phyloP scores from a whole-genome alignment of 1,140 invertebrate genomes.

The Goniozus legneri region DNA sequence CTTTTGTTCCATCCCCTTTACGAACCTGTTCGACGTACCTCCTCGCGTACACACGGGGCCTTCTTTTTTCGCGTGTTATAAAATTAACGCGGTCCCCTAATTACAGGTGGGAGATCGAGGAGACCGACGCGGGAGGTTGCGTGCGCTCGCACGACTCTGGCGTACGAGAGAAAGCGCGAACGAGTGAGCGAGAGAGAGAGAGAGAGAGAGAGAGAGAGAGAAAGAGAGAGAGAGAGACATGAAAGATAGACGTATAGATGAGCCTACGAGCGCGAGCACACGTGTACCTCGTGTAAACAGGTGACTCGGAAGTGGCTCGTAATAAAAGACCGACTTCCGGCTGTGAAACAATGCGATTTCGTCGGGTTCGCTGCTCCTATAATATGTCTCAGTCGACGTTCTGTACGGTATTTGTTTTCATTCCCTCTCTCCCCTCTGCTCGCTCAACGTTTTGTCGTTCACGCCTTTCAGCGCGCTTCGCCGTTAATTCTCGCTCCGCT shows the following conservation, averaged over 20 bases:
- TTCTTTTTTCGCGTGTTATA: too few relatives aligned
- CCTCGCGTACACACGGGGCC: too few relatives aligned
- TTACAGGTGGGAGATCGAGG: conserved; percentile 9
- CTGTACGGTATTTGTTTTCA: too few relatives aligned
- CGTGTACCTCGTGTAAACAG: conserved; percentile 24
- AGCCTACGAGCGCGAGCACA: too few relatives aligned
- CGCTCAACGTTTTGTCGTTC: conserved; percentile 25
- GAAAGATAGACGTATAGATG: too few relatives aligned
- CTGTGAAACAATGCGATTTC: conserved; percentile 40
- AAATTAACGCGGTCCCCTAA: conserved; percentile 15
- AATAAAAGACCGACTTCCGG: conserved; percentile 45
- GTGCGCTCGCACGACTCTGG: conserved; percentile 3
- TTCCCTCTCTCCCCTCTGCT: conserved; percentile 24
- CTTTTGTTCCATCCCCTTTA: background rate
- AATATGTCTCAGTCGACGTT: too few relatives aligned
- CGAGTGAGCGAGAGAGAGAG: conserved; percentile 5
- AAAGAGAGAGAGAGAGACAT: conserved; percentile 1
- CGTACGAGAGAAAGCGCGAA: conserved; percentile 8
- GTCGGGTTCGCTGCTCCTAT: too few relatives aligned
- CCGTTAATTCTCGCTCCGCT: conserved; percentile 27
- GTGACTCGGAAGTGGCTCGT: conserved; percentile 37
- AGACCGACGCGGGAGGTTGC: conserved; percentile 8
- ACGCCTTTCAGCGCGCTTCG: conserved; percentile 16
- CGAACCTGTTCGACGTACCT: too few relatives aligned
- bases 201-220: background rate